Conservation (phyloP, 2,888 invertebrate species). For the Galeruca laticollis region DNA sequence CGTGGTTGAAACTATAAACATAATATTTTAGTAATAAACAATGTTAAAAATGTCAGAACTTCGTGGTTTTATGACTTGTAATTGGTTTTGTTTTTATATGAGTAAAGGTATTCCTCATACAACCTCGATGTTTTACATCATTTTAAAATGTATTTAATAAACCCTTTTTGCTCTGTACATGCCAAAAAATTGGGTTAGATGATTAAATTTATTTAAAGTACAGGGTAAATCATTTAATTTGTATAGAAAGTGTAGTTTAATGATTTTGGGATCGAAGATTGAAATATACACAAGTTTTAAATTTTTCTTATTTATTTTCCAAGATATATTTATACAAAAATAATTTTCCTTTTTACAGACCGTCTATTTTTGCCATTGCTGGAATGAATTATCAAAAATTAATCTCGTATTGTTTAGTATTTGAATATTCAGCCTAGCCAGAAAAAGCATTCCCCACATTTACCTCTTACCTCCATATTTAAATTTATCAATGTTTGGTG, state of each 20-base stretch:
- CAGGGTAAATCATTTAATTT: slow-evolving; percentile 24
- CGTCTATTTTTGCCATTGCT: too few species aligned
- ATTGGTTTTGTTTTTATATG: slow-evolving; percentile 35
- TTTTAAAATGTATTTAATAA: slow-evolving; percentile 35
- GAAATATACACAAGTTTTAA: neutral
- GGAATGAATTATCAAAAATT: too few species aligned
- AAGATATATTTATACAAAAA: neutral
- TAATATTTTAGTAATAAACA: slow-evolving; percentile 36
- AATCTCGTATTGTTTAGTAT: too few species aligned
- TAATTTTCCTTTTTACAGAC: too few species aligned
- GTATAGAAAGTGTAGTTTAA: slow-evolving; percentile 18
- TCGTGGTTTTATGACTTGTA: slow-evolving; percentile 23
- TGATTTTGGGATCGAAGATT: slow-evolving; percentile 13
- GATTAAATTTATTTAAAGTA: slow-evolving; percentile 37
- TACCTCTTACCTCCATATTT: too few species aligned
- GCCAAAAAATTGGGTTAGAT: slow-evolving; percentile 37
- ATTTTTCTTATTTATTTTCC: neutral
- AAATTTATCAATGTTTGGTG: too few species aligned
- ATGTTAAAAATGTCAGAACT: slow-evolving; percentile 33
- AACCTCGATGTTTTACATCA: slow-evolving; percentile 30
- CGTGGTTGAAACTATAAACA: slow-evolving; percentile 36
- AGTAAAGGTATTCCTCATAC: slow-evolving; percentile 25
- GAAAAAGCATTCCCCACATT: too few species aligned
- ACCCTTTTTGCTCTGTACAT: slow-evolving; percentile 44
- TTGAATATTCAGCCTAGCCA: too few species aligned